Conservation (phyloP, 2,113 vertebrate species). For the Entomyzon cyanotis region DNA sequence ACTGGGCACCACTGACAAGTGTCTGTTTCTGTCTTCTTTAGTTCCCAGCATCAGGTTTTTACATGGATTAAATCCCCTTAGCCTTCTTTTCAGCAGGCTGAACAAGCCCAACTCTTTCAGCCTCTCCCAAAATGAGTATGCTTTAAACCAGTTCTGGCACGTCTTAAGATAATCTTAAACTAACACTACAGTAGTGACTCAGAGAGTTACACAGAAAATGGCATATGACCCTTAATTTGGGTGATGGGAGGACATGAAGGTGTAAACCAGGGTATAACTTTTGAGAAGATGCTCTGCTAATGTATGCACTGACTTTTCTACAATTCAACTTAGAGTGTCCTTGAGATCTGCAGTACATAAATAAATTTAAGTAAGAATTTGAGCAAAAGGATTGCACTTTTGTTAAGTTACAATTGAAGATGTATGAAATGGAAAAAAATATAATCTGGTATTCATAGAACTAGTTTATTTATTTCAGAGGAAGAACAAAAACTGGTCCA, state of each 20-base stretch:
- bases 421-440: neutral
- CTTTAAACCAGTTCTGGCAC: neutral
- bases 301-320: neutral
- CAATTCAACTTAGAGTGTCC: neutral
- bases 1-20: neutral
- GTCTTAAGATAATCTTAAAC: neutral
- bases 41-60: neutral
- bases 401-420: neutral
- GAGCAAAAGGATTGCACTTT: neutral
- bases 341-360: neutral
- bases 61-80: neutral
- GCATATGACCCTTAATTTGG: neutral
- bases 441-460: neutral
- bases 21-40: neutral
- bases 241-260: neutral
- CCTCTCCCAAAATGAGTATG: neutral
- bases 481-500: neutral
- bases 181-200: neutral
- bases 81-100: neutral
- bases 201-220: neutral
- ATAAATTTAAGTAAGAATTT: neutral
- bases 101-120: neutral
- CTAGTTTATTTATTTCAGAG: neutral
- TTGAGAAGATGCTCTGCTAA: neutral
- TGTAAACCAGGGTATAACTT: neutral